Evolutionary conservation across 2,888 invertebrate species (phyloP).

Genomic region (Parnassius mnemosyne): DNA sequence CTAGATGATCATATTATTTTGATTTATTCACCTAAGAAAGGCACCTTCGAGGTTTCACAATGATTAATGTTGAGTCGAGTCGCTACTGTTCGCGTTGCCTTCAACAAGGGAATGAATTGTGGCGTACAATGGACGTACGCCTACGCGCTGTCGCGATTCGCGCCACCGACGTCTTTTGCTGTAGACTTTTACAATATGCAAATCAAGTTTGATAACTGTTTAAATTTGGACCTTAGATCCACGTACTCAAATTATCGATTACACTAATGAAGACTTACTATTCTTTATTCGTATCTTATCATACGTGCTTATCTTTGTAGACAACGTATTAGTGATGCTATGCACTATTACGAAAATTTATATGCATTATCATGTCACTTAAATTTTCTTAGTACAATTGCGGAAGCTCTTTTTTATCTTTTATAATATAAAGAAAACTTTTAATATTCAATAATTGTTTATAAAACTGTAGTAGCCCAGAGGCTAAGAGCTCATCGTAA

Average conservation of each 20-base stretch:
- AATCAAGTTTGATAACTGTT: background rate
- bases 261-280: background rate
- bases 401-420: too few relatives aligned
- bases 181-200: slow-evolving; percentile 29
- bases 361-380: too few relatives aligned
- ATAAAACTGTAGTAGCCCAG: too few relatives aligned
- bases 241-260: background rate
- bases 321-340: background rate
- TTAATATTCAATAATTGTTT: too few relatives aligned
- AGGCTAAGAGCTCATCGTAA: too few relatives aligned
- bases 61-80: slow-evolving; percentile 60
- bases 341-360: too few relatives aligned
- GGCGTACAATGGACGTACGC: slow-evolving; percentile 57
- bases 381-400: too few relatives aligned
- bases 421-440: too few relatives aligned
- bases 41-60: slow-evolving; percentile 45
- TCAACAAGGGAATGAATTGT: slow-evolving; percentile 68
- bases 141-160: slow-evolving; percentile 58
- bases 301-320: slow-evolving; percentile 4
- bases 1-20: slow-evolving; percentile 28
- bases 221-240: slow-evolving; percentile 4
- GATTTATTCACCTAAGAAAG: slow-evolving; percentile 36
- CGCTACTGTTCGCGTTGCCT: slow-evolving; percentile 59
- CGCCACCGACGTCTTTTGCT: slow-evolving; percentile 60
- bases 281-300: slow-evolving; percentile 16